These are phyloP conservation scores for Heliocidaris tuberculata DNA, from an alignment of 35 echinoderm and acorn worm genomes.

Conservation along the genomic window DNA sequence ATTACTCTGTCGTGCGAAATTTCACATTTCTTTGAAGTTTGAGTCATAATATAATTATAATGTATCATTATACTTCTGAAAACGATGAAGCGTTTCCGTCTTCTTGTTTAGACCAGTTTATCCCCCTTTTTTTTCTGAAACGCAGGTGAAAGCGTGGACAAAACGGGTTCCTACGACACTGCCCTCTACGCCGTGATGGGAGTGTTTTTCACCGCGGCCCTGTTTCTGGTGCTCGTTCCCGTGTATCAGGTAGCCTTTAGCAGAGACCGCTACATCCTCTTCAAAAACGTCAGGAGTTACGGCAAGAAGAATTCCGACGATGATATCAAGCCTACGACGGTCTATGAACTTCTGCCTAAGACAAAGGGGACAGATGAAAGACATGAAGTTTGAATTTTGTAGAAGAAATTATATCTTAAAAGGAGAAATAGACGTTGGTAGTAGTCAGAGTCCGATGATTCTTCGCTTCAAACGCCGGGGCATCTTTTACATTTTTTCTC, in stretches of 20 bases:
- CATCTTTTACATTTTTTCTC: too few species aligned
- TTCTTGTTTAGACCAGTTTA: too few species aligned
- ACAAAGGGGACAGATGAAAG: neutral
- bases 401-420: too few species aligned
- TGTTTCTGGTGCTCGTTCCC: neutral
- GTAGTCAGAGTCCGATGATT: too few species aligned
- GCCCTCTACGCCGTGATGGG: neutral
- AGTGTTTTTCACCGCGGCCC: neutral
- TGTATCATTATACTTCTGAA: too few species aligned
- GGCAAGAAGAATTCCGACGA: neutral
- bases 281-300: neutral
- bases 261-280: neutral
- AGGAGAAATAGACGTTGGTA: too few species aligned
- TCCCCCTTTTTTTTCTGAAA: neutral
- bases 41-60: too few species aligned
- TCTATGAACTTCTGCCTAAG: neutral
- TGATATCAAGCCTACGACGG: neutral
- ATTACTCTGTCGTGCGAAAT: too few species aligned
- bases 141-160: constrained; percentile 21
- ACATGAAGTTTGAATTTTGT: neutral
- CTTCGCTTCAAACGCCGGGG: too few species aligned
- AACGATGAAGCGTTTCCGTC: too few species aligned
- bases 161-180: constrained; percentile 7
- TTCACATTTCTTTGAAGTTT: too few species aligned
- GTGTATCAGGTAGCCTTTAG: neutral